Evolutionary conservation across 2,797 vertebrate species (phyloP), one percentile per base, ranked within the genome.

Genomic region (Leptatherina wallacei): DNA sequence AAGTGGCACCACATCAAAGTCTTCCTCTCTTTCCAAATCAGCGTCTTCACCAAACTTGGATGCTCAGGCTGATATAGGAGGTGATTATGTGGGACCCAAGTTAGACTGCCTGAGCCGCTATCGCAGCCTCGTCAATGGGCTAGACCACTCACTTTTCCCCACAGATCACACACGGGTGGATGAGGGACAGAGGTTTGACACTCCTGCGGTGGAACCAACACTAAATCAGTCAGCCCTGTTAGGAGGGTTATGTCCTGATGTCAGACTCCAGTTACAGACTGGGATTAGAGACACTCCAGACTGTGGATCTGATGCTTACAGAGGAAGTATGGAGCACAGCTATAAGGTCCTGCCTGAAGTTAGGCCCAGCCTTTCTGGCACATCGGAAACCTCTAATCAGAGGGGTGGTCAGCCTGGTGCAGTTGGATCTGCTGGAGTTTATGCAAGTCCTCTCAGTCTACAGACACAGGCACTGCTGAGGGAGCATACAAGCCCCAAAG

Each of bases 141-240:
- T 95, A 62, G 95, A 96, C 85, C 95, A 93, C 68, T 90, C 96
- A 1, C 94, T 96, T 80, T 95, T 96, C 82, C 94, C 95, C 33
- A 72, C 89, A 4, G 96, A 97, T 60, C 95, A 92, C 77, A 81
- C 92, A 0, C 93, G 92, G 67, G 61, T 95, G 58, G 96, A 97
- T 4, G 96, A 96, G 1, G 70, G 87, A 71, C 96, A 96, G 84
- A 95, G 94, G 91, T 98, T 98, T 80, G 96, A 97, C 78, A 95
- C 93, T 30, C 96, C 96, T 14, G 84, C 90, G 30, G 82, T 98
- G 60, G 98, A 99, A 82, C 93, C 92, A 22, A 97, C 97, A 0
- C 89, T 99, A 47, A 98, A 97, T 92, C 97, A 98, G 88, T 96
- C 98, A 0, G 84, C 90, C 9, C 76, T 98, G 63, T 75, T 95